Evolutionary conservation across 2,888 invertebrate species (phyloP).

Genomic region (Thumatha senex): DNA sequence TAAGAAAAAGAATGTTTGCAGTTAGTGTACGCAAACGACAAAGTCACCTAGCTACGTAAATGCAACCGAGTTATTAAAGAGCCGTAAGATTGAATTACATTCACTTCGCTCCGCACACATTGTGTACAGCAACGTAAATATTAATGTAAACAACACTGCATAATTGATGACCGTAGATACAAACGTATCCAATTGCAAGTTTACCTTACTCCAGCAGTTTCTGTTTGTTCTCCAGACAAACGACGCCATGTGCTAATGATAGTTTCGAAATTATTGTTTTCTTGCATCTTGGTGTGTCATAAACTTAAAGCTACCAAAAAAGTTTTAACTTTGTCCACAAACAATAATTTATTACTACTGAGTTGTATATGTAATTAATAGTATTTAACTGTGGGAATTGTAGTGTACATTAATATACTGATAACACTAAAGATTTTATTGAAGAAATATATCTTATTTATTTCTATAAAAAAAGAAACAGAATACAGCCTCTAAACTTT

Average conservation of each 20-base stretch:
- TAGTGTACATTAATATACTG: neutral
- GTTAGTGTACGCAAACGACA: conserved; percentile 16
- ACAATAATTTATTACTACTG: conserved; percentile 7
- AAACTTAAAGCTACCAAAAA: conserved; percentile 50
- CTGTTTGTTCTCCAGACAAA: conserved; percentile 66
- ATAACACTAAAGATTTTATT: conserved; percentile 8
- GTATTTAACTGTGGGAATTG: no score
- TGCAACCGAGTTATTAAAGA: conserved; percentile 9
- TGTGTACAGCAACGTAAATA: conserved; percentile 30
- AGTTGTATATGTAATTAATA: no score
- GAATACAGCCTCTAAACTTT: conserved; percentile 27
- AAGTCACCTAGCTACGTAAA: conserved; percentile 10
- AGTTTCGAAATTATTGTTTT: conserved; percentile 72
- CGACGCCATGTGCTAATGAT: conserved; percentile 75
- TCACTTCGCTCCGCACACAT: conserved; percentile 29
- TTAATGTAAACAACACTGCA: conserved; percentile 50
- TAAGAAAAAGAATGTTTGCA: conserved; percentile 43
- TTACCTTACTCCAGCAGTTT: conserved; percentile 64
- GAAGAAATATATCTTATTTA: conserved; percentile 7
- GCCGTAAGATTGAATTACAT: conserved; percentile 33
- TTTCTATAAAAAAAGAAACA: conserved; percentile 12
- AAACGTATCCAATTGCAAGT: conserved; percentile 28
- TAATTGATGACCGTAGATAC: conserved; percentile 26
- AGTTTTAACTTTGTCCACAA: conserved; percentile 40
- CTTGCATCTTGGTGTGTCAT: conserved; percentile 60